Base-by-base conservation (phyloP, 92 coral and sea anemone genomes). In the Ricordea florida region DNA sequence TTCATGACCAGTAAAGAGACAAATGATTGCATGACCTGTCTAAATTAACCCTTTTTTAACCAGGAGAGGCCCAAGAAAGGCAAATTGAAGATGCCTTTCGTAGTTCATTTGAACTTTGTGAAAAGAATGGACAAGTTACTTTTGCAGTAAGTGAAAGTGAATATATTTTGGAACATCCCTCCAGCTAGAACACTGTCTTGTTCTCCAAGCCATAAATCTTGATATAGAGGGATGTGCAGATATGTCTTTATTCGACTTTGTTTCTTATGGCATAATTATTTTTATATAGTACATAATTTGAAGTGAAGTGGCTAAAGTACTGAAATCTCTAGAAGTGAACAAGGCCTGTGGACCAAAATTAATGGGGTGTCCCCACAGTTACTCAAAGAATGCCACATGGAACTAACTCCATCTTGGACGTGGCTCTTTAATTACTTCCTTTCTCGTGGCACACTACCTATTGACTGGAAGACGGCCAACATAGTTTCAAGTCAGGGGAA, bases 51-150 rank as follows among this genome's bases (percentile, higher is more conserved):
- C 8, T 30, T 42, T 3, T 15, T 36, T 32, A 32, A 59, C 38
- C 75, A 91, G 97, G 99, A 32, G 76, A 89, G 56, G 79, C 84
- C 11, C 70, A 61, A 13, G 99, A 92, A 28, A 67, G 65, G 35
- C 96, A 96, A 69, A 85, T 90, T 34, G 88, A 87, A 35, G 61
- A 72, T 14, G 81, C 90, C 37, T 82, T 96, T 68, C 76, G 88
- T 26, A 87, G 85, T 34, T 89, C 96, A 35, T 96, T 96, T 81
- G 87, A 76, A 64, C 83, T 85, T 57, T 92, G 93, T 63, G 84
- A 89, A 55, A 76, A 79, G 71, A 96, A 50, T 68, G 99, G 93
- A 62, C 94, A 96, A 83, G 89, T 96, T 27, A 86, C 96, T 20
- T 96, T 83, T 89, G 96, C 93, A 16, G 99, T 85, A 74, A 69